phyloP scores from a whole-genome alignment of 37 sponge, comb jelly and placozoan species.

The Sycon ciliatum region DNA sequence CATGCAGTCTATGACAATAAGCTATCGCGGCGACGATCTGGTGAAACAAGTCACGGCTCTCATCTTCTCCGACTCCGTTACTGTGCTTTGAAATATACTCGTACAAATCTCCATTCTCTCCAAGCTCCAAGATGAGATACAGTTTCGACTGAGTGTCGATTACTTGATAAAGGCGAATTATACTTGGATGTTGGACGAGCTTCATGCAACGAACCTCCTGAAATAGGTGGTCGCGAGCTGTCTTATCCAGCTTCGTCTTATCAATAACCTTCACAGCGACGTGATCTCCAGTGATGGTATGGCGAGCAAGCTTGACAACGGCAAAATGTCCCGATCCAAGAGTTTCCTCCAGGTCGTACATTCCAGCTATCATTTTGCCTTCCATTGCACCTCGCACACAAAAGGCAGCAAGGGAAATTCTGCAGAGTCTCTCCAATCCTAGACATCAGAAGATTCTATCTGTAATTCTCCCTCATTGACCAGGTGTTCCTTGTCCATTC shows the following conservation, averaged over 20 bases:
- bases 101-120: conserved; percentile 87
- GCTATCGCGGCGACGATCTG: conserved; percentile 82
- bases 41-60: conserved; percentile 54
- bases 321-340: conserved; percentile 90
- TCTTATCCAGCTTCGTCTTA: conserved; percentile 87
- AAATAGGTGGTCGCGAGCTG: conserved; percentile 68
- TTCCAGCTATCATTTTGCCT: conserved; percentile 17
- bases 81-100: conserved; percentile 76
- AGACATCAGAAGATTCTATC: too few relatives aligned
- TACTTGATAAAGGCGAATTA: conserved; percentile 89
- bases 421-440: too few relatives aligned
- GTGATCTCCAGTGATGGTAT: conserved; percentile 79
- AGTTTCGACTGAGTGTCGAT: conserved; percentile 90
- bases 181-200: conserved; percentile 82
- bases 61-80: conserved; percentile 60
- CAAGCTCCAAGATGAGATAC: conserved; percentile 88
- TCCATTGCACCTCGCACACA: not conserved
- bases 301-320: conserved; percentile 83
- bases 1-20: conserved; percentile 89
- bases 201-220: conserved; percentile 98
- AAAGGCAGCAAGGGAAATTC: too few relatives aligned
- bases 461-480: too few relatives aligned
- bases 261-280: conserved; percentile 98
- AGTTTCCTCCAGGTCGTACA: conserved; percentile 53
- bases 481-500: too few relatives aligned